A percentile compares a stretch with the other conserved stretches of the same genome.
These are phyloP conservation scores for Cacoxenus indagator DNA, from an alignment of 2,888 invertebrate genomes.

Conservation along the genomic window DNA sequence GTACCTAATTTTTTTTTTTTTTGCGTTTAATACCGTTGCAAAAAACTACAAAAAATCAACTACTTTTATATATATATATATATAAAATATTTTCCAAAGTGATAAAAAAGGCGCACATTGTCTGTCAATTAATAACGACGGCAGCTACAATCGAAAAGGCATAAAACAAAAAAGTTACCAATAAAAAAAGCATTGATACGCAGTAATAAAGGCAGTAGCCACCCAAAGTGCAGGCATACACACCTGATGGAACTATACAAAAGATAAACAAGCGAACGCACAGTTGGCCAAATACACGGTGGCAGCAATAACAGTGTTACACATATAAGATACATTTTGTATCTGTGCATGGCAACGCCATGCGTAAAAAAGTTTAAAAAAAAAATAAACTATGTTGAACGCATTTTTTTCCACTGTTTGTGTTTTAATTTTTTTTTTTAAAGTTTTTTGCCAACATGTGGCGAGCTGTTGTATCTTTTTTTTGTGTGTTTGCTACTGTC, in stretches of 20 bases:
- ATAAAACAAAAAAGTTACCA: not conserved
- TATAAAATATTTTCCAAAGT: not conserved
- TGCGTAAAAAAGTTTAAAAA: too few relatives aligned
- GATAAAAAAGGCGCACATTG: conserved; percentile 31
- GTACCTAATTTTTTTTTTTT: too few relatives aligned
- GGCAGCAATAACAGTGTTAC: not conserved
- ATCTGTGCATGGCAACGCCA: not conserved
- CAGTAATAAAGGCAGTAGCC: too few relatives aligned
- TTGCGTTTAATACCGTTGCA: too few relatives aligned
- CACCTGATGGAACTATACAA: conserved; percentile 17
- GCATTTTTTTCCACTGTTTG: not conserved
- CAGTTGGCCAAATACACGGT: not conserved
- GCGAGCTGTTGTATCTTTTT: not conserved
- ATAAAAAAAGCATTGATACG: not conserved
- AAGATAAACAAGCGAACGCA: not conserved
- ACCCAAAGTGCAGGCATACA: not conserved
- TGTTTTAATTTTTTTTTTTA: not conserved
- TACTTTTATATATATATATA: too few relatives aligned
- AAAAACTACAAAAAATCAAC: not conserved
- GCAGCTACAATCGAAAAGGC: not conserved
- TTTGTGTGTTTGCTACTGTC: conserved; percentile 10
- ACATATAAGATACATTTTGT: not conserved
- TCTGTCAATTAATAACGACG: conserved; percentile 48
- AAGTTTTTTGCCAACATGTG: conserved; percentile 3
- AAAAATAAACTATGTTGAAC: not conserved